Evolutionary conservation across 1,140 invertebrate species (phyloP).

Genomic region (Tribolium madens): DNA sequence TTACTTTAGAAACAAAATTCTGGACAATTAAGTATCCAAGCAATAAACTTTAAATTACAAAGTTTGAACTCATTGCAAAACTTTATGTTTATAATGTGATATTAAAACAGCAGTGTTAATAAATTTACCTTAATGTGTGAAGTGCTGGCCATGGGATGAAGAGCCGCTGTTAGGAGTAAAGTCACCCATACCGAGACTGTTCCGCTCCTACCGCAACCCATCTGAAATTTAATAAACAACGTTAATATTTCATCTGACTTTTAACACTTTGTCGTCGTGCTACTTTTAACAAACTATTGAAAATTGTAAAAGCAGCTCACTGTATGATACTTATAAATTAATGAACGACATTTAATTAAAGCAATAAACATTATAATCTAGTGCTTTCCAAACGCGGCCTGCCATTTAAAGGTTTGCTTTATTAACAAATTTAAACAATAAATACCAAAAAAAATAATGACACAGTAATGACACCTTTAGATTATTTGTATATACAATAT

Average conservation of each 20-base stretch:
- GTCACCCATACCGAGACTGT: slow-evolving; percentile 15
- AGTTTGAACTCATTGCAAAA: slow-evolving; percentile 10
- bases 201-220: slow-evolving; percentile 9
- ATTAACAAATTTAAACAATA: too few relatives aligned
- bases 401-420: too few relatives aligned
- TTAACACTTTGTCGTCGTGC: not conserved
- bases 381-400: too few relatives aligned
- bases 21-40: slow-evolving; percentile 7
- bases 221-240: slow-evolving; percentile 32
- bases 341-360: not conserved
- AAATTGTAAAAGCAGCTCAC: not conserved
- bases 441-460: too few relatives aligned
- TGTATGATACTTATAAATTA: slow-evolving; percentile 1
- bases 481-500: too few relatives aligned
- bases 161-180: slow-evolving; percentile 18
- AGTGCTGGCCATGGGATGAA: slow-evolving; percentile 8
- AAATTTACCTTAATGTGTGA: slow-evolving; percentile 36
- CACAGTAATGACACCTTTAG: too few relatives aligned
- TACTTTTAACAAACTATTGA: slow-evolving; percentile 2
- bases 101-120: slow-evolving; percentile 21
- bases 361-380: not conserved
- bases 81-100: slow-evolving; percentile 16
- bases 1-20: slow-evolving; percentile 21
- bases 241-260: slow-evolving; percentile 13
- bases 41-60: slow-evolving; percentile 12